Evolutionary conservation across 2,888 invertebrate species (phyloP).

Genomic region (Tenthredo livida): DNA sequence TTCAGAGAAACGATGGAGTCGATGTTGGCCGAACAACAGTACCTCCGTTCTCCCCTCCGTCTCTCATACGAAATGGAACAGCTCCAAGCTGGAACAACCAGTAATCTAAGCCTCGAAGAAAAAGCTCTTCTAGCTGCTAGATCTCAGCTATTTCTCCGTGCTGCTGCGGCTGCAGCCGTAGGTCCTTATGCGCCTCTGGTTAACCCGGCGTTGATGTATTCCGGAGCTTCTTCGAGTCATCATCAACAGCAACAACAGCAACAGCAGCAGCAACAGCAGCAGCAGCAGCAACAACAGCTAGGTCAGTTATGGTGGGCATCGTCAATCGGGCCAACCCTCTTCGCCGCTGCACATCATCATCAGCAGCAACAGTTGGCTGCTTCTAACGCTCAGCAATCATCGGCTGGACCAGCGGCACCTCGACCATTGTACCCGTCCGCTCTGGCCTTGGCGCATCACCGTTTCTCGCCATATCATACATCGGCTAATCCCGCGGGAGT

Average conservation of each 20-base stretch:
- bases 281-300: conserved; percentile 69
- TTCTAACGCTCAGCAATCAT: conserved; percentile 52
- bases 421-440: conserved; percentile 74
- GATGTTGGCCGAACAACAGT: conserved; percentile 92
- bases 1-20: conserved; percentile 94
- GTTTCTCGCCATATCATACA: conserved; percentile 77
- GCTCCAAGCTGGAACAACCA: conserved; percentile 80
- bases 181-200: conserved; percentile 81
- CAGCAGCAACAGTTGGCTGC: conserved; percentile 66
- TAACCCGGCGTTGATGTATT: conserved; percentile 78
- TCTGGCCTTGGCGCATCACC: conserved; percentile 74
- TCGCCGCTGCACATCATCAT: conserved; percentile 78
- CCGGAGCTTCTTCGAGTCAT: conserved; percentile 71
- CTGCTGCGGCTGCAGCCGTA: conserved; percentile 83
- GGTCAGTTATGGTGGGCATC: conserved; percentile 76
- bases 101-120: conserved; percentile 87
- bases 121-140: conserved; percentile 88
- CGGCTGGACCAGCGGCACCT: conserved; percentile 72
- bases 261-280: conserved; percentile 65
- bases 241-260: conserved; percentile 67
- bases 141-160: conserved; percentile 87
- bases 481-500: conserved; percentile 66
- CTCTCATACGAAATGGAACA: conserved; percentile 87
- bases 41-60: conserved; percentile 88
- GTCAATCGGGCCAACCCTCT: conserved; percentile 76